Base-by-base conservation (phyloP, 2,797 vertebrate species). In the Pseudotriccus pelzelni region DNA sequence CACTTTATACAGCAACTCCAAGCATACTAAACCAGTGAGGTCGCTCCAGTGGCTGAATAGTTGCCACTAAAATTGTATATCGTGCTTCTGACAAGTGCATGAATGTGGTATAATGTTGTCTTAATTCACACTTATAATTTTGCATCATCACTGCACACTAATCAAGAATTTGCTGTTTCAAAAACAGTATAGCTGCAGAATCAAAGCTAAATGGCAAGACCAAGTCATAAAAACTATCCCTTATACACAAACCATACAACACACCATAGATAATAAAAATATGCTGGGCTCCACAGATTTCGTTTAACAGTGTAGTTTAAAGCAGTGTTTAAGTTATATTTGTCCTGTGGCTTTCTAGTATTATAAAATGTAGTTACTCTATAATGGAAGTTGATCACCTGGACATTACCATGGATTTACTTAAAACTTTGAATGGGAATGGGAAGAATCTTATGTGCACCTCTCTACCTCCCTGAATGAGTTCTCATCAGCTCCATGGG, bases 21-120 rank as follows among this genome's bases (percentile, higher is more conserved):
- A 93, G 75, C 73, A 69, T 88, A 91, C 84, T 94, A 95, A 95
- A 91, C 55, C 68, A 76, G 52, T 91, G 68, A 93, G 87, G 72
- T 95, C 62, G 5, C 62, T 96, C 43, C 53, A 66, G 58, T 84
- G 76, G 82, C 75, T 87, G 76, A 66, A 78, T 62, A 52, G 39
- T 55, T 85, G 23, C 82, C 50, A 34, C 76, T 53, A 74, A 73
- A 70, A 68, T 52, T 68, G 23, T 87, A 34, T 81, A 56, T 88
- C 89, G 72, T 62, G 50, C 50, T 55, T 92, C 37, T 81, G 46
- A 56, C 63, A 75, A 92, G 44, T 73, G 24, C 11, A 62, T 75
- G 62, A 76, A 69, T 46, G 53, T 70, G 68, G 39, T 46, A 34
- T 74, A 84, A 58, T 37, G 27, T 67, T 84, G 44, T 66, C 79